Evolutionary conservation across 2,797 vertebrate genomes (phyloP), one percentile per base, ranked within the genome.

Genomic region (Varecia variegata): DNA sequence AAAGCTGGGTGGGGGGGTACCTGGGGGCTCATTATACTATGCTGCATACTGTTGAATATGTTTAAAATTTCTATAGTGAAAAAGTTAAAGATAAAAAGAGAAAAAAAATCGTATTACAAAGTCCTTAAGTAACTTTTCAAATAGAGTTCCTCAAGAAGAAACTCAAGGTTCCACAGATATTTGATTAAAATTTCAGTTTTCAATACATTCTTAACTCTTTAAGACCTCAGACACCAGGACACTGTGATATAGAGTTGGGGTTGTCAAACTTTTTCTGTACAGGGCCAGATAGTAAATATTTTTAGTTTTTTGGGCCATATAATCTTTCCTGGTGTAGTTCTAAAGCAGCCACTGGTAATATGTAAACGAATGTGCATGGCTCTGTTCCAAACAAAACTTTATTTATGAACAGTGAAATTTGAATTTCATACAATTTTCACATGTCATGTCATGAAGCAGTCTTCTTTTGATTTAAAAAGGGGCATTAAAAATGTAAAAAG

Each of bases 361-460:
- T 65, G 70, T 20, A 50, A 68, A 86, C 17, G 35, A 65, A 54
- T 50, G 40, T 25, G 4, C 52, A 8, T 58, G 67, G 86, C 62
- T 68, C 9, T 88, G 43, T 76, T 88, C 86, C 94, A 91, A 91
- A 79, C 79, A 93, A 91, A 93, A 88, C 94, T 97, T 96, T 90
- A 91, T 94, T 88, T 68, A 83, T 77, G 87, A 65, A 47, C 45
- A 76, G 5, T 4, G 35, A 96, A 73, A 70, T 87, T 62, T 90
- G 76, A 93, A 92, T 87, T 87, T 92, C 60, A 74, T 38, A 27
- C 76, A n/a, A 73, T 93, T 92, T 89, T 74, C 86, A 95, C 83
- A 82, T 82, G 74, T 82, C 79, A 73, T 77, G 65, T 82, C 27
- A 94, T 32, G 43, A 94, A 87, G 38, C 40, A 45, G 15, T 60